These are phyloP conservation scores for Nomada ferruginata DNA, from an alignment of 2,888 invertebrate genomes.

Conservation along the genomic window DNA sequence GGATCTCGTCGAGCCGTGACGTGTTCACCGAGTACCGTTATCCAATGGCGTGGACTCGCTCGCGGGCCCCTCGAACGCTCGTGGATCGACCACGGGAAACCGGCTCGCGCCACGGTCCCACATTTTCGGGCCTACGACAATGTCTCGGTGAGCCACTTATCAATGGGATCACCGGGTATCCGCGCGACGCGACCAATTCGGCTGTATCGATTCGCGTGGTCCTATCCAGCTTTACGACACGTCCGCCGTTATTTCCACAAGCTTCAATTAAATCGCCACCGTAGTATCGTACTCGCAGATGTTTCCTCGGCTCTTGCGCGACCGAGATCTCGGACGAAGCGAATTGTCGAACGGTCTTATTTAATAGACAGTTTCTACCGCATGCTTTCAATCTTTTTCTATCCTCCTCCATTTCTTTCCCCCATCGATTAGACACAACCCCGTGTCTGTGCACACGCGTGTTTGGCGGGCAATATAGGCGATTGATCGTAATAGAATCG, in stretches of 20 bases:
- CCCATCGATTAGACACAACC: too few species aligned
- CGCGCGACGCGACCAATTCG: slow-evolving; percentile 76
- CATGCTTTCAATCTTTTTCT: background rate
- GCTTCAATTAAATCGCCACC: too few species aligned
- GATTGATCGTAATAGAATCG: background rate
- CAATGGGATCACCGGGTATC: slow-evolving; percentile 82
- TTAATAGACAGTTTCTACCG: too few species aligned
- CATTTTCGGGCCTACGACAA: slow-evolving; percentile 78
- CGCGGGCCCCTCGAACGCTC: background rate
- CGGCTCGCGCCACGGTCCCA: slow-evolving; percentile 40
- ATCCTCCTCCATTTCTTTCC: background rate
- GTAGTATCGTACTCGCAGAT: background rate
- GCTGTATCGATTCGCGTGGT: slow-evolving; percentile 63
- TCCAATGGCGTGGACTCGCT: slow-evolving; percentile 78
- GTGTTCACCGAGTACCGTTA: slow-evolving; percentile 81
- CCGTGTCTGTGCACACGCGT: too few species aligned
- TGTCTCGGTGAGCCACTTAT: slow-evolving; percentile 80
- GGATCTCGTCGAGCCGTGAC: slow-evolving; percentile 77
- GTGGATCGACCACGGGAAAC: slow-evolving; percentile 19
- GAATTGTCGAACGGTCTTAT: too few species aligned
- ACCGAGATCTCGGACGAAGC: too few species aligned
- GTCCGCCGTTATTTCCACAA: background rate
- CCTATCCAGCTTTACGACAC: slow-evolving; percentile 49
- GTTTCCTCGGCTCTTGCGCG: background rate
- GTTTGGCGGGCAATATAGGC: background rate